phyloP scores from a whole-genome alignment of 1,140 invertebrate genomes.

The Rhyzopertha dominica region DNA sequence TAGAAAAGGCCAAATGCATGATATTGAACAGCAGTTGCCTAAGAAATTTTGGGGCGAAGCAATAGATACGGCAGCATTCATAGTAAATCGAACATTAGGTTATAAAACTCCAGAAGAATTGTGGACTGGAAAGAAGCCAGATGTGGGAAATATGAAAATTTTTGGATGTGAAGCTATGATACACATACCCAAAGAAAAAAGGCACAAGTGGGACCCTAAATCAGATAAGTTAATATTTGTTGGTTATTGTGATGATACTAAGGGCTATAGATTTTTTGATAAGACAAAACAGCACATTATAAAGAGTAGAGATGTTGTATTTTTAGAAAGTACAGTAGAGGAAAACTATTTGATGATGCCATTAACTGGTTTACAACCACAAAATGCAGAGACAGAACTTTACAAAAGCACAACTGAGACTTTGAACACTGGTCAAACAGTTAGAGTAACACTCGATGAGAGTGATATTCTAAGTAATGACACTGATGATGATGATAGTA shows the following conservation, averaged over 20 bases:
- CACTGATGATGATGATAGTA: too few relatives aligned
- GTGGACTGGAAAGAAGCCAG: slow-evolving; percentile 21
- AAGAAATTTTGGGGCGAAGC: too few relatives aligned
- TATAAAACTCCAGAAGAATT: slow-evolving; percentile 25
- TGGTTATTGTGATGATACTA: slow-evolving; percentile 32
- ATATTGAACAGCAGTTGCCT: too few relatives aligned
- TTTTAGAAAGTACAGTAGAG: slow-evolving; percentile 7
- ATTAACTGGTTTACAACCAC: too few relatives aligned
- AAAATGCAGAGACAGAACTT: too few relatives aligned
- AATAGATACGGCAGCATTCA: too few relatives aligned
- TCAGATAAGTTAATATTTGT: slow-evolving; percentile 31
- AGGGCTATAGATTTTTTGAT: slow-evolving; percentile 30
- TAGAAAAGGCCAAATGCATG: too few relatives aligned
- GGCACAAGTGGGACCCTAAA: slow-evolving; percentile 36
- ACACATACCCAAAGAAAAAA: slow-evolving; percentile 30
- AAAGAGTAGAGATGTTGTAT: slow-evolving; percentile 14
- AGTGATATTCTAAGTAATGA: too few relatives aligned
- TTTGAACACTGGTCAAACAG: too few relatives aligned
- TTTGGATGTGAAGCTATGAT: slow-evolving; percentile 31
- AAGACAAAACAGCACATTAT: slow-evolving; percentile 3
- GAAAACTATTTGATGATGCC: not conserved
- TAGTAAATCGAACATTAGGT: too few relatives aligned
- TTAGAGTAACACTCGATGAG: too few relatives aligned
- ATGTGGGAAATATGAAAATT: slow-evolving; percentile 29
- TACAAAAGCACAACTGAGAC: too few relatives aligned